A percentile compares a stretch with the other conserved stretches of the same genome.
Evolutionary conservation across 92 coral and sea anemone genomes (phyloP).

Genomic region (Phymanthus crucifer): DNA sequence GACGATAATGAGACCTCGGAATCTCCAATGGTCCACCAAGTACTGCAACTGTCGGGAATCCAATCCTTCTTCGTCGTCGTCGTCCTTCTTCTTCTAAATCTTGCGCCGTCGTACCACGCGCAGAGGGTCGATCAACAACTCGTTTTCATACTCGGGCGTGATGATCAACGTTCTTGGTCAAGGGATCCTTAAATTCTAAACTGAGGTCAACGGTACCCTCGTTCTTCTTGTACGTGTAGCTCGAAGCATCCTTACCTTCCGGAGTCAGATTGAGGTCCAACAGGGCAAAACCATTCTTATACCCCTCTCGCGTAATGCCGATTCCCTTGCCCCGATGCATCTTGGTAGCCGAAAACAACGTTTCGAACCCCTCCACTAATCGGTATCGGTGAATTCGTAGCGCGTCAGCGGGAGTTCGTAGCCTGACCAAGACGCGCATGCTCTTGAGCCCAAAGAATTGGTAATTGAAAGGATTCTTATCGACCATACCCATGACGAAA

Average conservation of each 20-base stretch:
- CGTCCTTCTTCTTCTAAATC: neutral
- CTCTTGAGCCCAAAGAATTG: neutral
- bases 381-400: neutral
- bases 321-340: conserved; percentile 32
- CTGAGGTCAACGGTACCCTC: conserved; percentile 29
- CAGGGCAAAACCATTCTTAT: conserved; percentile 32
- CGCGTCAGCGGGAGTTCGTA: neutral
- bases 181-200: neutral
- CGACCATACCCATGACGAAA: conserved; percentile 20
- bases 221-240: conserved; percentile 16
- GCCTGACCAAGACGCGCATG: conserved; percentile 13
- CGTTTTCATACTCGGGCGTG: conserved; percentile 28
- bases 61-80: neutral
- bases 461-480: conserved; percentile 39
- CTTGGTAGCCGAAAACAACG: neutral
- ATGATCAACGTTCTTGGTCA: conserved; percentile 17
- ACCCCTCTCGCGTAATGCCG: conserved; percentile 40
- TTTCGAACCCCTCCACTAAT: conserved; percentile 25
- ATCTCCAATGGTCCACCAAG: neutral
- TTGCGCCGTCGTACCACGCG: neutral
- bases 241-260: conserved; percentile 26
- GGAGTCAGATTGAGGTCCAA: conserved; percentile 32
- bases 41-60: conserved; percentile 13
- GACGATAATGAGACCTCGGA: no score
- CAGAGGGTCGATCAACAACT: conserved; percentile 24